phyloP scores from a whole-genome alignment of 2,888 invertebrate genomes.

The Piscicola geometra region DNA sequence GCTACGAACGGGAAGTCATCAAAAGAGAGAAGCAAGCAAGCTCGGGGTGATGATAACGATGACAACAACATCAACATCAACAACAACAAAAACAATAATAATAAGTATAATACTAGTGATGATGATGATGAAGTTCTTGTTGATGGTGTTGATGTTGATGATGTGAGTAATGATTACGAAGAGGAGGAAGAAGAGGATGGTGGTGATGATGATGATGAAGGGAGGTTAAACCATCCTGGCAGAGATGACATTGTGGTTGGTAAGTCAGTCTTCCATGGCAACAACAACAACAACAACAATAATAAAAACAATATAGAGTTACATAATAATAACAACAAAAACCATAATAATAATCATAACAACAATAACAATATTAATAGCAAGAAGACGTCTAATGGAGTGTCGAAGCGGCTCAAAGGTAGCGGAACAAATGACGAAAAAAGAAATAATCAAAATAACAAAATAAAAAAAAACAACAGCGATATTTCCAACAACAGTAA shows the following conservation, averaged over 20 bases:
- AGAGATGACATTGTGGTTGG: conserved; percentile 27
- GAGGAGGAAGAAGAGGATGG: no score
- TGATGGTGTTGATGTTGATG: background rate
- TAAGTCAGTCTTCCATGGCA: conserved; percentile 5
- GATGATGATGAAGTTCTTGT: background rate
- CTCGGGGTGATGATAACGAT: background rate
- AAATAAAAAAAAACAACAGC: no score
- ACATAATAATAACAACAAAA: background rate
- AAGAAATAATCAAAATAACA: no score
- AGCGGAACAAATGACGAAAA: no score
- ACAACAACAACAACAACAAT: background rate
- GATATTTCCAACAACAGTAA: no score
- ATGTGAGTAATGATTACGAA: no score
- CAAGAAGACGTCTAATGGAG: background rate
- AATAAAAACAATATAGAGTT: background rate
- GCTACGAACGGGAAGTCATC: background rate
- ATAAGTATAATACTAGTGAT: background rate
- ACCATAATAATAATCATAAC: background rate
- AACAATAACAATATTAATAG: background rate
- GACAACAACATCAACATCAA: background rate
- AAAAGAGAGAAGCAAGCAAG: background rate
- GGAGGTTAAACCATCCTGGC: background rate
- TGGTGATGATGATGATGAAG: no score
- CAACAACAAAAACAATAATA: no score
- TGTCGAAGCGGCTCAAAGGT: background rate